These are phyloP conservation scores for Strigamia crassipes DNA, from an alignment of 2,888 invertebrate genomes.

Conservation along the genomic window DNA sequence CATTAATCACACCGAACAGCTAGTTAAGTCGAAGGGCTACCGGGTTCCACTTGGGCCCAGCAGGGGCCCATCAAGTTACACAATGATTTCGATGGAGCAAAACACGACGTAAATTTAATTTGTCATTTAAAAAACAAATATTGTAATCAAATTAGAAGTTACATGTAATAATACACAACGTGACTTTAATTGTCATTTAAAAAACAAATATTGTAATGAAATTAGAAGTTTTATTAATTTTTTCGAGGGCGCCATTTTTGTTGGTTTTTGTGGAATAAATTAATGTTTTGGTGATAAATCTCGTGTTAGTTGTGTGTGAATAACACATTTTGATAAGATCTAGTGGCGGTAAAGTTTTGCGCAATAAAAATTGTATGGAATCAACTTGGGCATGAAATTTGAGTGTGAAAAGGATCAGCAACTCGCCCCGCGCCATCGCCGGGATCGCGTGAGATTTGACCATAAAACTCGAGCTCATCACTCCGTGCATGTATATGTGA, in stretches of 20 bases:
- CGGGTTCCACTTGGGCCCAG: constrained; percentile 1
- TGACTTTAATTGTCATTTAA: too few relatives aligned
- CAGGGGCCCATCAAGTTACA: background rate
- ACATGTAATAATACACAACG: too few relatives aligned
- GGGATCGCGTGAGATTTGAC: background rate
- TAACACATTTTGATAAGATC: constrained; percentile 34
- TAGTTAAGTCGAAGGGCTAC: background rate
- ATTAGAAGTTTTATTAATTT: too few relatives aligned
- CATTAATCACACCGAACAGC: constrained; percentile 5
- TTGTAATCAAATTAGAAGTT: too few relatives aligned
- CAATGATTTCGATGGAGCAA: too few relatives aligned
- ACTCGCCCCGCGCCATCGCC: background rate
- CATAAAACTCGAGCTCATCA: background rate
- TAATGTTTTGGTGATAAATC: constrained; percentile 1
- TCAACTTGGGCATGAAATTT: constrained; percentile 28
- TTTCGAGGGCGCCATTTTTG: too few relatives aligned
- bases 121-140: too few relatives aligned
- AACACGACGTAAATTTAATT: too few relatives aligned
- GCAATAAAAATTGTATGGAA: constrained; percentile 34
- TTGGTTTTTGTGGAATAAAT: background rate
- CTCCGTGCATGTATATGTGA: too few relatives aligned
- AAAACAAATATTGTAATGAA: too few relatives aligned
- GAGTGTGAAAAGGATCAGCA: constrained; percentile 31
- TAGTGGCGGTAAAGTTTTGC: constrained; percentile 28
- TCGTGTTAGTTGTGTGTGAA: constrained; percentile 22